phyloP scores from a whole-genome alignment of 2,113 vertebrate species.

The Acanthochromis polyacanthus region DNA sequence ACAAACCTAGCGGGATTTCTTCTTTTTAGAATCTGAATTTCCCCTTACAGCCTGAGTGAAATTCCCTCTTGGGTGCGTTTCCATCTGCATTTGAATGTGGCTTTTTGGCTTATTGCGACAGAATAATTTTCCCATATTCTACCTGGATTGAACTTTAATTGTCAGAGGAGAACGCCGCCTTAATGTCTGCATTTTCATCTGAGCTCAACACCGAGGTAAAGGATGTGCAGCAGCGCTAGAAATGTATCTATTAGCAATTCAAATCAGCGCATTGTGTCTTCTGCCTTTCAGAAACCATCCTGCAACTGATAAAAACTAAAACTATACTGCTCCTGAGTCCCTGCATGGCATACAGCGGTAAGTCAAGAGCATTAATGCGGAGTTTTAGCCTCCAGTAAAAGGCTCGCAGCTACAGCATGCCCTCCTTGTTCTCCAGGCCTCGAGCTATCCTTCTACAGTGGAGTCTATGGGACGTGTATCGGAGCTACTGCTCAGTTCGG shows the following conservation, averaged over 20 bases:
- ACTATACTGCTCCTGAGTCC: conserved; percentile 92
- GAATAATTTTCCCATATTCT: conserved; percentile 16
- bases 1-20: conserved; percentile 41
- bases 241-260: conserved; percentile 28
- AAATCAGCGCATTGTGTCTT: conserved; percentile 28
- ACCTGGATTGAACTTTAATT: conserved; percentile 15
- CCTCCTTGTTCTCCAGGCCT: conserved; percentile 84
- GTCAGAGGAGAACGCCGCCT: conserved; percentile 6
- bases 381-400: background rate
- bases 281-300: conserved; percentile 87
- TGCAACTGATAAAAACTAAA: conserved; percentile 89
- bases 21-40: conserved; percentile 35
- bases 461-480: conserved; percentile 96
- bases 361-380: conserved; percentile 38
- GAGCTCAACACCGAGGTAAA: conserved; percentile 1
- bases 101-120: conserved; percentile 14
- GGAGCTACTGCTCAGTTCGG: conserved; percentile 92
- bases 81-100: conserved; percentile 38
- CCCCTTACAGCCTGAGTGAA: conserved; percentile 1
- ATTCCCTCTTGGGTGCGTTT: conserved; percentile 26
- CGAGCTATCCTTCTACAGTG: conserved; percentile 96
- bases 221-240: background rate
- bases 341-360: conserved; percentile 96
- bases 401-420: conserved; percentile 5
- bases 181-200: conserved; percentile 18